Evolutionary conservation across 2,113 vertebrate genomes (phyloP), one percentile per base, ranked within the genome.

Genomic region (Anoplopoma fimbria): DNA sequence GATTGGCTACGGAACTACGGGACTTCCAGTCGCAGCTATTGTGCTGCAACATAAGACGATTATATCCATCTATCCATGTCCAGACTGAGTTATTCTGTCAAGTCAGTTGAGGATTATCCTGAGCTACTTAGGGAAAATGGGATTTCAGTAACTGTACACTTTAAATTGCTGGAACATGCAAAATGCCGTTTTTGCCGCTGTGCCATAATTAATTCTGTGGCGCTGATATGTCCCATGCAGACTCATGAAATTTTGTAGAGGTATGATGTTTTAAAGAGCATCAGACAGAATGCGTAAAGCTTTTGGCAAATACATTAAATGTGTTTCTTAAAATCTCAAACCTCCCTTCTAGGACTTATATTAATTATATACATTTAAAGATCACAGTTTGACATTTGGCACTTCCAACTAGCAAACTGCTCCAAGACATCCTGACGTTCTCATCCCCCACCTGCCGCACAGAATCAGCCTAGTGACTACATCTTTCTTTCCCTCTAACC

Each of bases 81-180:
- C 83, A 78, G 77, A 88, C 64, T 84, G 82, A 81, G 83, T 88
- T 83, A 89, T 83, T 87, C 91, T 84, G 85, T 91, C 85, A 85
- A 83, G 88, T 85, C 85, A 88, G 70, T 1, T 29, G 68, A 73
- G 90, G 92, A 94, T 93, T 91, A 94, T 86, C 71, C 85, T 84
- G 77, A 90, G 91, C 88, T 89, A 80, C 88, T 92, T 92, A 88
- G 62, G 71, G 84, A 55, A 90, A 91, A 93, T 90, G 68, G 86
- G 88, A 91, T 93, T 92, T 90, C 38, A 85, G 76, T 78, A 42
- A 84, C 79, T 77, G 75, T 74, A 80, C 69, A 78, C 62, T 83
- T 87, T 80, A 89, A 80, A 84, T 82, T 91, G 85, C 90, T 84
- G 82, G 36, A 79, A 82, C 78, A 84, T 87, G 87, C 76, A 83